A percentile compares a stretch with the other conserved stretches of the same genome.
Conservation (phyloP, 2,888 invertebrate genomes). For the Tridacna crocea region DNA sequence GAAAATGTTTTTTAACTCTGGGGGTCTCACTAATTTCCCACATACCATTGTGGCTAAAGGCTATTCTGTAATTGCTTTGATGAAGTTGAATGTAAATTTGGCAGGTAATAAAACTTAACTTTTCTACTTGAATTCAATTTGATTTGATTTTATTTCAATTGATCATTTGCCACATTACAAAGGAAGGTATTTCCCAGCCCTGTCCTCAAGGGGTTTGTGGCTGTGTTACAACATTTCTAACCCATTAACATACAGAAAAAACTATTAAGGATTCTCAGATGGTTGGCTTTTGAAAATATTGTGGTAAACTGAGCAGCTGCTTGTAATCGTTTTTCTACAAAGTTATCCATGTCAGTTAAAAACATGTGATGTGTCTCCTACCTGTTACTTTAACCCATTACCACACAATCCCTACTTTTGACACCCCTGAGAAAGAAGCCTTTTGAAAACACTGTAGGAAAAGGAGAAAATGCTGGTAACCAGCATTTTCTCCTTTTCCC, state of each 20-base stretch:
- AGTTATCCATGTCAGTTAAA: not conserved
- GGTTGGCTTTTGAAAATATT: not conserved
- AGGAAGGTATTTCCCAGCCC: not conserved
- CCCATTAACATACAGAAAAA: no score
- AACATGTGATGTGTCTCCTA: not conserved
- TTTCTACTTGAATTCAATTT: conserved; percentile 16
- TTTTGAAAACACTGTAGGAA: conserved; percentile 1
- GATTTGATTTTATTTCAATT: conserved; percentile 26
- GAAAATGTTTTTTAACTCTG: no score
- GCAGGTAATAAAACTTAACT: conserved; percentile 25
- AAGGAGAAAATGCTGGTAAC: not conserved
- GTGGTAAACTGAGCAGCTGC: not conserved
- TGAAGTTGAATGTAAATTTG: conserved; percentile 23
- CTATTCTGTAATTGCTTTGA: conserved; percentile 14
- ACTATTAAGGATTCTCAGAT: no score
- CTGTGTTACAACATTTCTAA: not conserved
- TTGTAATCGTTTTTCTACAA: not conserved
- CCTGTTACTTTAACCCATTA: not conserved
- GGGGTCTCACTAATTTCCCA: conserved; percentile 1
- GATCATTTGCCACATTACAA: conserved; percentile 21
- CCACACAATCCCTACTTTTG: not conserved
- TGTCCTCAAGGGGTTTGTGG: conserved; percentile 4
- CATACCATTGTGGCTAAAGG: conserved; percentile 16
- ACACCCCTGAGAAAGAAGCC: not conserved
- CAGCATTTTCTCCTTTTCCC: conserved; percentile 5